A percentile compares a stretch with the other conserved stretches of the same genome.
Conservation (phyloP, 2,888 invertebrate species). For the Drosophila tripunctata region DNA sequence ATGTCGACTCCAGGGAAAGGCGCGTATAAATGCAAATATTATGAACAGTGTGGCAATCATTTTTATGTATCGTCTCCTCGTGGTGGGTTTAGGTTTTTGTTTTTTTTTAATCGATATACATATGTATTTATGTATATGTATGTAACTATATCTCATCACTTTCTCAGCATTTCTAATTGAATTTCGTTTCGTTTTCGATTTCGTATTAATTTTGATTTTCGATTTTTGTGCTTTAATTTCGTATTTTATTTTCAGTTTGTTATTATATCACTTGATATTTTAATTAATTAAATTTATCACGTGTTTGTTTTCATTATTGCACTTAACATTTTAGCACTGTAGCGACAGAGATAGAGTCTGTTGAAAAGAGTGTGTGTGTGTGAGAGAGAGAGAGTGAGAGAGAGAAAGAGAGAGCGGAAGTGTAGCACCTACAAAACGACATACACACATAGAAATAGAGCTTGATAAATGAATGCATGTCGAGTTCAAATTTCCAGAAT, state of each 20-base stretch:
- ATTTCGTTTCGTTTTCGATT: slow-evolving; percentile 23
- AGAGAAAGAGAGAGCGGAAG: slow-evolving; percentile 1
- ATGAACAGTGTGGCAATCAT: slow-evolving; percentile 85
- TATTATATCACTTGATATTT: slow-evolving; percentile 23
- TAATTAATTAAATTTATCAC: slow-evolving; percentile 32
- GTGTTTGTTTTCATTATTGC: slow-evolving; percentile 29
- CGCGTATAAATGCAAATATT: slow-evolving; percentile 84
- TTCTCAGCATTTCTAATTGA: slow-evolving; percentile 13
- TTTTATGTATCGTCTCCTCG: slow-evolving; percentile 14
- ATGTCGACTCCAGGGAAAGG: slow-evolving; percentile 83
- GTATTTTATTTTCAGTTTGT: not conserved
- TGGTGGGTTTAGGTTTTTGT: slow-evolving; percentile 9
- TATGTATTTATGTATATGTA: too few species aligned
- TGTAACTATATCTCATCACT: not conserved
- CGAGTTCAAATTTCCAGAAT: not conserved
- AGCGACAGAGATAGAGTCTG: slow-evolving; percentile 1
- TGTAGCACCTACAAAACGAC: not conserved
- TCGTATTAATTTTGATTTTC: slow-evolving; percentile 16
- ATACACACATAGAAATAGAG: not conserved
- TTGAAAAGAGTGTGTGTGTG: not conserved
- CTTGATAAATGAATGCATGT: not conserved
- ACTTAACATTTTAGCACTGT: slow-evolving; percentile 29
- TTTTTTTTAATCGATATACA: not conserved
- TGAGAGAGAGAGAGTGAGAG: slow-evolving; percentile 2
- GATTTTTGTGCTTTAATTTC: slow-evolving; percentile 5